Conservation (phyloP, 1,140 invertebrate genomes). For the Rhopalosiphum padi region DNA sequence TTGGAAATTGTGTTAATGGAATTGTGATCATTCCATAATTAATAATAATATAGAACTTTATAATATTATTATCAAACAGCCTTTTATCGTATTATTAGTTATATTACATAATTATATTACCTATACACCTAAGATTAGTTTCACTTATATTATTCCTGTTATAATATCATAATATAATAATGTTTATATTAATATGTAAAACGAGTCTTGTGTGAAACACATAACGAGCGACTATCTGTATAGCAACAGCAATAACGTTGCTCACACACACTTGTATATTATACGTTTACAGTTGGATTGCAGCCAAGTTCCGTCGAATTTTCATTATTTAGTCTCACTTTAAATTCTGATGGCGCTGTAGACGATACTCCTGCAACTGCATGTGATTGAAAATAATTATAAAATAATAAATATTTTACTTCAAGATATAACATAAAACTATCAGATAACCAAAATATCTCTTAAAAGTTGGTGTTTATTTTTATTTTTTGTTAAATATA, state of each 20-base stretch:
- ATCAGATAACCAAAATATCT: neutral
- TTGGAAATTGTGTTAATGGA: conserved; percentile 10
- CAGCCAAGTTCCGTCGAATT: conserved; percentile 41
- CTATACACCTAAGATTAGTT: neutral
- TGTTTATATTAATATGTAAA: conserved; percentile 36
- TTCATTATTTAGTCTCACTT: conserved; percentile 43
- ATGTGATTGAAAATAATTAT: neutral
- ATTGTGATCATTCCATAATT: neutral
- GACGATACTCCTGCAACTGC: neutral
- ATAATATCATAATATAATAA: conserved; percentile 32
- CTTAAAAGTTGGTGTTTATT: neutral
- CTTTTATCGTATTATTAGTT: conserved; percentile 29
- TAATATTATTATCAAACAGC: neutral
- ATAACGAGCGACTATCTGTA: conserved; percentile 5
- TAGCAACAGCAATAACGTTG: conserved; percentile 23
- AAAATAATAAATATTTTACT: conserved; percentile 10
- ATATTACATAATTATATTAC: conserved; percentile 12
- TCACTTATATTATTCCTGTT: neutral
- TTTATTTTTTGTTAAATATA: neutral
- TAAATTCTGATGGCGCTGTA: conserved; percentile 13
- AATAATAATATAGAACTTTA: neutral
- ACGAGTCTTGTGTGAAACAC: conserved; percentile 37
- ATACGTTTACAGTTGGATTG: neutral
- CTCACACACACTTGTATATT: neutral
- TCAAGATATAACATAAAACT: neutral